These are phyloP conservation scores for Platalea minor DNA, from an alignment of 2,797 vertebrate genomes.

Conservation along the genomic window DNA sequence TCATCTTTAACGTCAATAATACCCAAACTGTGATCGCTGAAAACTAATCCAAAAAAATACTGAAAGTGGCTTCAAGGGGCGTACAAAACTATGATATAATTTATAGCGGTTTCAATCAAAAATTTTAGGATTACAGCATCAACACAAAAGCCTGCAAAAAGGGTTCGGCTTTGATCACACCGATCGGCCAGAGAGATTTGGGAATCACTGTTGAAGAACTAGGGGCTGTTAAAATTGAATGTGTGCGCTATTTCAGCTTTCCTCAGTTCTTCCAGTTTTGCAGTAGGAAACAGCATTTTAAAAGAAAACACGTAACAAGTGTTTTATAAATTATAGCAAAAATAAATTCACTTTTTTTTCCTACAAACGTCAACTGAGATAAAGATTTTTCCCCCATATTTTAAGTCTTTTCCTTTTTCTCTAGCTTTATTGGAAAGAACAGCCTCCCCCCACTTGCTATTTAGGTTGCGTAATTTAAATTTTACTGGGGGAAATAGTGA, in stretches of 20 bases:
- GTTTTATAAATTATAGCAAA: not conserved
- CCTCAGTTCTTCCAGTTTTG: not conserved
- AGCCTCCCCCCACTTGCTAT: not conserved
- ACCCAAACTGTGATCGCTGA: not conserved
- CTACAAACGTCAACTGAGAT: not conserved
- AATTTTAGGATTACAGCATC: not conserved
- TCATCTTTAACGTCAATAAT: not conserved
- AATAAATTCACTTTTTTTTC: not conserved
- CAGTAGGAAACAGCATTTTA: not conserved
- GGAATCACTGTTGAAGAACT: not conserved
- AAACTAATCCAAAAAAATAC: not conserved
- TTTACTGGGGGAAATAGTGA: not conserved
- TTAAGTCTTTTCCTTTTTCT: not conserved
- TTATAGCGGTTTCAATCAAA: accelerated
- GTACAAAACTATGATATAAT: accelerated
- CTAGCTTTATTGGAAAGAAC: not conserved
- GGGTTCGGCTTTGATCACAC: not conserved
- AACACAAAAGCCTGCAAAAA: not conserved
- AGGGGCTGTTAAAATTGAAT: not conserved
- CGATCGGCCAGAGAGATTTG: not conserved
- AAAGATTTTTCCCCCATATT: not conserved
- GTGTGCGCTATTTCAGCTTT: not conserved
- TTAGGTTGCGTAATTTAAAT: not conserved
- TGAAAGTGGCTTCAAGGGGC: not conserved
- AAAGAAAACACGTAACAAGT: accelerated